Evolutionary conservation across 2,888 invertebrate genomes (phyloP), one percentile per base, ranked within the genome.

Genomic region (Drosophila differens): DNA sequence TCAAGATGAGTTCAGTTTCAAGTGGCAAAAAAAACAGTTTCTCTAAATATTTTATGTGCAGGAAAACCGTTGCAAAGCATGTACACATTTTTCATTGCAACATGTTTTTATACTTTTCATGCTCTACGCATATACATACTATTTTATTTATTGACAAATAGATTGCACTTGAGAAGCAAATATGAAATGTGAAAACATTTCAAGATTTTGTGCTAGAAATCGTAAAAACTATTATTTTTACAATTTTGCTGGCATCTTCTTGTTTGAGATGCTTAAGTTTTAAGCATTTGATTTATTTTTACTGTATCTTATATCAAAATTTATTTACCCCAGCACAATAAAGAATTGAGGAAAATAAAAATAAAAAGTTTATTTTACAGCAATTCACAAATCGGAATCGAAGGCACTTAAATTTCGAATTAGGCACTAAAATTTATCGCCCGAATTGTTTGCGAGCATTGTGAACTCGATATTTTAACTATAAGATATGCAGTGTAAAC

Each of bases 41-140:
- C 59, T 54, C 49, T 74, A 66, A 81, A 79, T 81, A 74, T 74
- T 81, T 81, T 22, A 74, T 73, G 16, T 25, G 63, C 16, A 14
- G 25, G 14, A 35, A 19, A 37, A 57, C 28, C 28, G 35, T 25
- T 53, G 33, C n/a, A 32, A n/a, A n/a, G n/a, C n/a, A 22, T n/a
- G 12, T n/a, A 53, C 57, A 53, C 47, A 62, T 25, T 61, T 61
- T 53, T n/a, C 41, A n/a, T 41, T 44, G 22, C n/a, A 51, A 52
- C 44, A 62, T 5, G 28, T 28, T 51, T 35, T n/a, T 37, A 32
- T 25, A 33, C 28, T 33, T 22, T 16, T 2, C 22, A 53, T 9
- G 6, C 14, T 28, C 28, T 57, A 64, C 55, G 37, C 58, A 72
- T 59, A 57, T 35, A 16, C 25, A 37, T 14, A n/a, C n/a, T 28